Evolutionary conservation across 2,113 vertebrate genomes (phyloP).

Genomic region (Parus major): DNA sequence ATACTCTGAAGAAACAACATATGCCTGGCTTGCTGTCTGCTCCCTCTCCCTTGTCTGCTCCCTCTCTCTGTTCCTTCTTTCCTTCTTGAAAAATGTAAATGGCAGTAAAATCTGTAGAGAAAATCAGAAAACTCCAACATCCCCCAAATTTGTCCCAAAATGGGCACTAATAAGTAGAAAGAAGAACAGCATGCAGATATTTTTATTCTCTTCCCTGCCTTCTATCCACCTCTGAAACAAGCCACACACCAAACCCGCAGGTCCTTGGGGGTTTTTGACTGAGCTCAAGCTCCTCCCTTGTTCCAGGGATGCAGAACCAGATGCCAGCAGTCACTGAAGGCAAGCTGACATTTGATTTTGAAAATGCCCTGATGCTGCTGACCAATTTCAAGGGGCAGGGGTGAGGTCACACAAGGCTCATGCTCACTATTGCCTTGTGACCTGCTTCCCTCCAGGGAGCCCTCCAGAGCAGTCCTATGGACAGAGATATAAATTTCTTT

Average conservation of each 20-base stretch:
- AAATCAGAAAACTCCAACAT: background rate
- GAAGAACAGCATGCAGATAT: background rate
- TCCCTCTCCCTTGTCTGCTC: background rate
- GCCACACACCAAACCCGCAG: background rate
- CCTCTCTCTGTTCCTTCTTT: background rate
- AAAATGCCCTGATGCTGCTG: background rate
- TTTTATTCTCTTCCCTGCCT: background rate
- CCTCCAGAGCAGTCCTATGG: background rate
- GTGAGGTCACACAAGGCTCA: background rate
- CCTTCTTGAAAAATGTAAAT: background rate
- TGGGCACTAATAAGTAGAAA: background rate
- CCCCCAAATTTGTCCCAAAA: background rate
- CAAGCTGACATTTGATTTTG: background rate
- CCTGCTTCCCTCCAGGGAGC: background rate
- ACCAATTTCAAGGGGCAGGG: background rate
- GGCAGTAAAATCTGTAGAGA: background rate
- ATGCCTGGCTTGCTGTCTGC: background rate
- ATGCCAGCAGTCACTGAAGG: background rate
- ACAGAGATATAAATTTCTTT: background rate
- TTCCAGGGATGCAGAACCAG: background rate
- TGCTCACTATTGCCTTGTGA: background rate
- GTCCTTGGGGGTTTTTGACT: background rate
- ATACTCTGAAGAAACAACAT: accelerated
- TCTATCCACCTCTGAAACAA: background rate
- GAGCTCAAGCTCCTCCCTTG: background rate